A percentile compares a stretch with the other conserved stretches of the same genome.
phyloP scores from a whole-genome alignment of 2,888 invertebrate species.

The Teleiodes luculella region DNA sequence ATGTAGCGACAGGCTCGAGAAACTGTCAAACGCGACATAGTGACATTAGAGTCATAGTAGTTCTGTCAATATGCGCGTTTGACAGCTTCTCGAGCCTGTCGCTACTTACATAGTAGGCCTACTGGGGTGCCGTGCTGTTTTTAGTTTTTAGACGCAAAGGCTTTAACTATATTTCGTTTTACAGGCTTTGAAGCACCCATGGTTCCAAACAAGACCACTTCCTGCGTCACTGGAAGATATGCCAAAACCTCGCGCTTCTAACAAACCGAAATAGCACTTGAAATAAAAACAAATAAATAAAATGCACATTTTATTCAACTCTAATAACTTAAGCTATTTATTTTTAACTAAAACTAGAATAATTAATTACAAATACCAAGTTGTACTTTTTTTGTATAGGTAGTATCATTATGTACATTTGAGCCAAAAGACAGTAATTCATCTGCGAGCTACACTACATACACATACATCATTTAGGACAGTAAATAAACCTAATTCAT shows the following conservation, averaged over 20 bases:
- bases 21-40: no score
- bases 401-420: constrained; percentile 46
- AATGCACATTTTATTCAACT: constrained; percentile 44
- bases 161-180: no score
- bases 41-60: no score
- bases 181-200: constrained; percentile 85
- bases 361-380: constrained; percentile 46
- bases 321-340: constrained; percentile 38
- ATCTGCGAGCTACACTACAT: background rate
- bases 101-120: no score
- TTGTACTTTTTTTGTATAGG: constrained; percentile 55
- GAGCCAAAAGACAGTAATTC: constrained; percentile 35
- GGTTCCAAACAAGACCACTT: constrained; percentile 84
- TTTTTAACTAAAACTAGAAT: constrained; percentile 34
- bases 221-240: constrained; percentile 82
- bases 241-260: constrained; percentile 77
- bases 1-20: no score
- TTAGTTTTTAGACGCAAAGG: no score
- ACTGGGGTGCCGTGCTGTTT: no score
- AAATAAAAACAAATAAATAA: constrained; percentile 27
- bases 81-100: no score
- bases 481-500: background rate
- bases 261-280: constrained; percentile 42
- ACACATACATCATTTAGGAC: background rate
- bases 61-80: no score